Base-by-base conservation (phyloP, 2,888 invertebrate genomes). In the Tipula unca region DNA sequence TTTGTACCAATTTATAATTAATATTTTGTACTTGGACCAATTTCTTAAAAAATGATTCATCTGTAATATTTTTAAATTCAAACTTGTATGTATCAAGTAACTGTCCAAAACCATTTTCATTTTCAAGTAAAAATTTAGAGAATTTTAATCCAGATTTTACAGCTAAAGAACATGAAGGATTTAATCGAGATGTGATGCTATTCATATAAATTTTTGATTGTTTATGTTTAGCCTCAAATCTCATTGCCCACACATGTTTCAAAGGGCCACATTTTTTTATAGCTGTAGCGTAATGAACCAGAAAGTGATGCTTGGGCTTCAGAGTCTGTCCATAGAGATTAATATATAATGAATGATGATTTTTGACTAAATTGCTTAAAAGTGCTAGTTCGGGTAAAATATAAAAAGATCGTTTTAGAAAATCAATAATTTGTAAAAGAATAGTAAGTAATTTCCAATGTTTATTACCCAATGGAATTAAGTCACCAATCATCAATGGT, bases 71-170 rank as follows among this genome's bases (percentile, higher is more conserved):
- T 42, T n/a, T 14, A 17, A 42, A 29, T 39, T 85, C 25, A 13
- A 85, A 42, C 0, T 85, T 54, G 25, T 84, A 29, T 69, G 14
- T 36, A 10, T 29, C 84, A 69, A 86, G 29, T 39, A 82, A 32
- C 0, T 84, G 17, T 20, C 39, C 69, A 82, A 86, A 29, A 0
- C 29, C 85, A 13, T 14, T 54, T 84, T 86, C 84, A 29, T 87
- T 82, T 6, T 86, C 84, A 0, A 86, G 8, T 39, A 87, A 85
- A 84, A 87, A 86, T 0, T 85, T 86, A 1, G 87, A 84, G 85
- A 87, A 86, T 86, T 86, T 86, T 83, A 86, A 42, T 54, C 86
- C 85, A 54, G 42, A 84, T 85, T 87, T 86, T 29, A 86, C 82
- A 82, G 87, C 39, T 20, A 86, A 13, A 25, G 87, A 85, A 69